phyloP scores from a whole-genome alignment of 2,888 invertebrate genomes.

The Metacarcinus magister region DNA sequence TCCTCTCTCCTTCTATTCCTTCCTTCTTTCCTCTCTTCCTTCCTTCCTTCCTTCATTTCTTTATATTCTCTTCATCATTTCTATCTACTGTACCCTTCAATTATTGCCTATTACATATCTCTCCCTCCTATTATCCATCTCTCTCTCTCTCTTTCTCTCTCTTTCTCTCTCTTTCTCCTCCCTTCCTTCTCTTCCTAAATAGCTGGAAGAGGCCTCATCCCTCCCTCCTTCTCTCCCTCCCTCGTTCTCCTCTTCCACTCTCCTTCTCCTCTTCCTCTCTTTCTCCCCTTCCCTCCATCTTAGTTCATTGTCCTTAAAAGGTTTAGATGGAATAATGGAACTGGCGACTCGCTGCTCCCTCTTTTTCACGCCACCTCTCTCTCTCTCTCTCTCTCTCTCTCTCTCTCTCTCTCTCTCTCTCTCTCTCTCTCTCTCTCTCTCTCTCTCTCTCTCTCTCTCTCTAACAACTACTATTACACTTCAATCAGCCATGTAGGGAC shows the following conservation, averaged over 20 bases:
- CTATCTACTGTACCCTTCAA: no score
- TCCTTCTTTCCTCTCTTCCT: not conserved
- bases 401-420: constrained; percentile 57
- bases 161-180: constrained; percentile 32
- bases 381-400: constrained; percentile 63
- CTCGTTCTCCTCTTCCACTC: not conserved
- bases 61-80: no score
- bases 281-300: not conserved
- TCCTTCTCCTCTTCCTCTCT: not conserved
- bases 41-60: no score
- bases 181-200: not conserved
- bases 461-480: not conserved
- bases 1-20: not conserved
- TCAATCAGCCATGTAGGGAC: not conserved
- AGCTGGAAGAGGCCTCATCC: no score
- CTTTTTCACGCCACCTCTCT: not conserved
- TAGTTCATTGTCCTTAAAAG: constrained; percentile 21
- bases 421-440: constrained; percentile 59
- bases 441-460: constrained; percentile 29
- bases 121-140: not conserved
- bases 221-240: not conserved
- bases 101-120: not conserved
- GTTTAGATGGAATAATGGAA: constrained; percentile 40
- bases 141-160: constrained; percentile 45
- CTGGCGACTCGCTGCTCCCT: not conserved